Base-by-base conservation (phyloP, 2,888 invertebrate genomes). In the Achlya flavicornis region DNA sequence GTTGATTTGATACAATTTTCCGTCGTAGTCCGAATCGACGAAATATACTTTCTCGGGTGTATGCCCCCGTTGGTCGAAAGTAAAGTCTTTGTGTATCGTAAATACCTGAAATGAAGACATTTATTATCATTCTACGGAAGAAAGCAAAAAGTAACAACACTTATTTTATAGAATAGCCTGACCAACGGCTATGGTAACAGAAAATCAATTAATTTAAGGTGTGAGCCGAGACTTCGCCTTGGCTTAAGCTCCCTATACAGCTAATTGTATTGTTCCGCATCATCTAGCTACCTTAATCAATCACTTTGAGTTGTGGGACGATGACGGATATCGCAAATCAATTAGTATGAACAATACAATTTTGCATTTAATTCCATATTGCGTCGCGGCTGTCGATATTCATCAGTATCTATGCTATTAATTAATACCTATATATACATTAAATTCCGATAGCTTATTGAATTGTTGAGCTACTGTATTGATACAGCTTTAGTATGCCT, bases 1-100 rank as follows among this genome's bases (percentile, higher is more conserved):
- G 88, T 97, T 97, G 35, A 96, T 88, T 76, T 95, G 94, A 80
- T 96, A 96, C 7, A 96, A 83, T 0, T 95, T 94, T 3, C 94
- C 95, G 59, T 94, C 92, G 73, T 95, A 94, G 62, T 95, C 91
- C 0, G 95, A 95, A 63, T 95, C 94, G 72, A 86, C 94, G 75
- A 89, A 93, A 73, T 91, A 94, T 0, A 94, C 91, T 73, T 88
- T 90, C 0, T 84, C 85, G 0, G 89, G 85, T 38, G 85, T 77
- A 14, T 80, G 84, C 0, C 78, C 81, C 57, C 87, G 84, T 69
- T 86, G 87, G 71, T 93, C 93, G 68, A 92, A 77, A 0, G 83
- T 78, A 61, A 85, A 86, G 66, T 85, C 83, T 72, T 86, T 84
- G 71, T 86, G 85, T 70, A 86, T 93, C 14, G 90, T 90, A 72